Conservation (phyloP, 1,140 invertebrate genomes). For the Choristoneura fumiferana region DNA sequence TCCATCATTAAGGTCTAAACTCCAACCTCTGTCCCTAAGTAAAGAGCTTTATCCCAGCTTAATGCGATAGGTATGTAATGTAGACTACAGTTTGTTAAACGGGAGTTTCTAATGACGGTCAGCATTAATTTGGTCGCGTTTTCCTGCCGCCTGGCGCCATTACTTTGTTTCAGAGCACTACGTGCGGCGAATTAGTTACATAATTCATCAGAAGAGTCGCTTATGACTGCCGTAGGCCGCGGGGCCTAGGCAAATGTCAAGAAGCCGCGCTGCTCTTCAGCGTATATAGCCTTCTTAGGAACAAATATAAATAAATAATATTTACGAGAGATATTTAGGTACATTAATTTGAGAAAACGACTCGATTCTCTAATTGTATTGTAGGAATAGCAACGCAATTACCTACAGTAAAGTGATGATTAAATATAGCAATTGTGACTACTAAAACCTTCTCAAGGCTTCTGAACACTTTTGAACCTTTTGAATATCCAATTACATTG, state of each 20-base stretch:
- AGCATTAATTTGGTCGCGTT: slow-evolving; percentile 5
- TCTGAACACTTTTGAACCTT: neutral
- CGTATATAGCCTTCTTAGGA: too few relatives aligned
- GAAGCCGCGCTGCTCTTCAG: neutral
- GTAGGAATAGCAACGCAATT: neutral
- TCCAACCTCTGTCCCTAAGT: neutral
- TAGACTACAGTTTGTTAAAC: neutral
- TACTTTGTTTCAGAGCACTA: slow-evolving; percentile 12
- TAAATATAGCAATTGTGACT: neutral
- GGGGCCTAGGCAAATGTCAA: slow-evolving; percentile 9
- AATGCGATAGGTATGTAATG: slow-evolving; percentile 13
- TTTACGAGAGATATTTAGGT: too few relatives aligned
- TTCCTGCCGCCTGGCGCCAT: slow-evolving; percentile 8
- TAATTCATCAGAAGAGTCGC: slow-evolving; percentile 4
- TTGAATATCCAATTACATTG: neutral
- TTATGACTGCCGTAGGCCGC: neutral
- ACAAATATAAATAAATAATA: too few relatives aligned
- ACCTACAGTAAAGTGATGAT: neutral
- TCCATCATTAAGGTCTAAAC: slow-evolving; percentile 7
- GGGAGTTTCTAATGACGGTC: slow-evolving; percentile 11
- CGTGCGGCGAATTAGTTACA: slow-evolving; percentile 10
- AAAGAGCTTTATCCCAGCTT: neutral
- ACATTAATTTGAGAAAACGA: too few relatives aligned
- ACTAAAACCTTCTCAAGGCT: neutral
- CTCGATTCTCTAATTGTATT: too few relatives aligned